Conservation (phyloP, 2,797 vertebrate genomes). For the Pseudotriccus pelzelni region DNA sequence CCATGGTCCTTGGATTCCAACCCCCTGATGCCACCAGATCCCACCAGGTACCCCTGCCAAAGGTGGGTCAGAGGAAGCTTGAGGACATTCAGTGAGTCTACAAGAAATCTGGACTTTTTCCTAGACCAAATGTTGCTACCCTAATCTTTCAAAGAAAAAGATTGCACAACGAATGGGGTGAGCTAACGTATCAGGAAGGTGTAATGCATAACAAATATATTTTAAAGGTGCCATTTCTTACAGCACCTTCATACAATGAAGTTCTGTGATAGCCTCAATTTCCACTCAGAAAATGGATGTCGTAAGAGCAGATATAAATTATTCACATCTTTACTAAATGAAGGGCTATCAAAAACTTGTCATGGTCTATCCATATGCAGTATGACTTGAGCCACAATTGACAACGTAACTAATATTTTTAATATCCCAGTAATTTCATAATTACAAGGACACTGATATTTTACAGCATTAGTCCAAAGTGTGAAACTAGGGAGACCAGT, state of each 20-base stretch:
- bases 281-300: constrained; percentile 45
- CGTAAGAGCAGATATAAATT: constrained; percentile 62
- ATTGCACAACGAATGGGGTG: not conserved
- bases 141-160: not conserved
- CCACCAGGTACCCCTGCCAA: accelerated
- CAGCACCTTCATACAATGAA: constrained; percentile 44
- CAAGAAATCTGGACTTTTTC: not conserved
- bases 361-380: constrained; percentile 56
- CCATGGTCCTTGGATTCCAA: not conserved
- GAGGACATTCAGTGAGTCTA: not conserved
- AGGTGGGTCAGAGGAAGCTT: not conserved
- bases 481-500: not conserved
- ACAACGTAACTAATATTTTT: constrained; percentile 71
- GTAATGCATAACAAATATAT: not conserved
- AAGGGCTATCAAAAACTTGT: constrained; percentile 70
- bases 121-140: not conserved
- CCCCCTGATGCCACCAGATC: not conserved
- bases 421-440: constrained; percentile 67
- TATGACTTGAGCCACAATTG: constrained; percentile 60
- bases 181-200: not conserved
- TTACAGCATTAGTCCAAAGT: not conserved
- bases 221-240: constrained; percentile 34
- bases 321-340: constrained; percentile 65
- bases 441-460: constrained; percentile 36
- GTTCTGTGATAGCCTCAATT: constrained; percentile 51